These are phyloP conservation scores for Archilochus colubris DNA, from an alignment of 2,113 vertebrate species.

Conservation along the genomic window DNA sequence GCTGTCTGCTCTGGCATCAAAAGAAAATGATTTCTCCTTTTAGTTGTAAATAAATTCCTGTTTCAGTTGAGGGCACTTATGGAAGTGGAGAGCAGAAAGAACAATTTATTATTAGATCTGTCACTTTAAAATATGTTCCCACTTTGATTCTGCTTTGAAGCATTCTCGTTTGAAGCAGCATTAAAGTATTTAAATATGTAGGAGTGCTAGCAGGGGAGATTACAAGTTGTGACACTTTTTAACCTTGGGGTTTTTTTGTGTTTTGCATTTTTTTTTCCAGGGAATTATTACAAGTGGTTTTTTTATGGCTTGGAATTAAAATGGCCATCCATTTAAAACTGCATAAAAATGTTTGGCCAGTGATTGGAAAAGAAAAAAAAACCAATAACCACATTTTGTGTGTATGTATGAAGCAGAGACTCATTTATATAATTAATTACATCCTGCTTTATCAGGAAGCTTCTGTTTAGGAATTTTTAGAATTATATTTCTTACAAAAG, in stretches of 20 bases:
- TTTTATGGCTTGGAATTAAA: conserved; percentile 44
- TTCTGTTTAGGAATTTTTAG: neutral
- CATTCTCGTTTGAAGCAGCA: conserved; percentile 37
- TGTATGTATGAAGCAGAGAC: neutral
- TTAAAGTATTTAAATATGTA: conserved; percentile 58
- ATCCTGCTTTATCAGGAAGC: neutral
- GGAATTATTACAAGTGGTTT: neutral
- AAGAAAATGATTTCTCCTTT: conserved; percentile 33
- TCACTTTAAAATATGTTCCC: conserved; percentile 56
- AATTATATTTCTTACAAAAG: neutral
- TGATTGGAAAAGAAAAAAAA: neutral
- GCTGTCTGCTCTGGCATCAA: conserved; percentile 43
- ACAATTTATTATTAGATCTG: conserved; percentile 56
- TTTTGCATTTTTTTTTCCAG: neutral
- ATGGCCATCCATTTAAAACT: conserved; percentile 13
- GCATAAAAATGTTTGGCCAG: neutral
- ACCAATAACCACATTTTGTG: neutral
- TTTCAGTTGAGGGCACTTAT: conserved; percentile 47
- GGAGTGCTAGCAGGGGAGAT: conserved; percentile 46
- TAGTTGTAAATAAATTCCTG: conserved; percentile 40
- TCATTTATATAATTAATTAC: neutral
- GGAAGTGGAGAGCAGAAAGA: conserved; percentile 56
- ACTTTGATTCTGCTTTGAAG: conserved; percentile 55
- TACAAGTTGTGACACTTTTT: conserved; percentile 60
- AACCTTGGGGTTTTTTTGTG: neutral